Base-by-base conservation (phyloP, 2,797 vertebrate genomes). In the Gobio occitaniae region DNA sequence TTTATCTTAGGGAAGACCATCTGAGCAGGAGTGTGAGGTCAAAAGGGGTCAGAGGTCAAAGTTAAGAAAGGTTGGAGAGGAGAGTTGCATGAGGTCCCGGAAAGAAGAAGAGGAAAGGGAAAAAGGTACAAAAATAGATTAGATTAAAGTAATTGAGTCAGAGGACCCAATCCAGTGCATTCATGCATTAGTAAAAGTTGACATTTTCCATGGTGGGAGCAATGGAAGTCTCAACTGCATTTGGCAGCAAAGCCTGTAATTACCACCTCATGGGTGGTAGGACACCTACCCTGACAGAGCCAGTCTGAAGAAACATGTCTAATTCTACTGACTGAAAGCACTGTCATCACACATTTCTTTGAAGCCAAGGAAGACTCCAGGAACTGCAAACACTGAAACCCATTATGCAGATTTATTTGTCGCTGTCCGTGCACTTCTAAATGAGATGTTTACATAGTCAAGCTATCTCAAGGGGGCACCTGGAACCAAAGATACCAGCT, bases 1-100 rank as follows among this genome's bases (percentile, higher is more conserved):
- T 97, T 99, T 97, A 99, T 99, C 98, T 99, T 99, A 98, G 98
- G 98, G 97, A 99, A 99, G 97, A 99, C 98, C 98, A 99, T 99
- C 98, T 99, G 98, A 99, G 96, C 96, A 97, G 97, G 96, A 96
- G 96, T 95, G 95, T 96, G 97, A 98, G 92, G 96, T 97, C 97
- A 98, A 84, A 76, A 98, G 96, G 98, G 93, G 97, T 97, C 95
- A 97, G 90, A 97, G 97, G 94, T 97, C 97, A 98, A 94, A 98
- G 97, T 93, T 97, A 96, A 97, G 94, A 98, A 95, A 90, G 69
- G 74, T 90, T 82, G 84, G 91, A 95, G 82, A 87, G 77, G 71
- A 89, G 86, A 89, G 91, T 86, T 86, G 70, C 77, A 91, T 89
- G 88, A 89, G 78, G 85, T 89, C 89, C 95, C 94, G 90, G 92